Percentiles rank a stretch among this genome's conserved stretches.
These are phyloP conservation scores for Drosophila aff. DNA, from an alignment of 1,140 invertebrate species.

Conservation along the genomic window DNA sequence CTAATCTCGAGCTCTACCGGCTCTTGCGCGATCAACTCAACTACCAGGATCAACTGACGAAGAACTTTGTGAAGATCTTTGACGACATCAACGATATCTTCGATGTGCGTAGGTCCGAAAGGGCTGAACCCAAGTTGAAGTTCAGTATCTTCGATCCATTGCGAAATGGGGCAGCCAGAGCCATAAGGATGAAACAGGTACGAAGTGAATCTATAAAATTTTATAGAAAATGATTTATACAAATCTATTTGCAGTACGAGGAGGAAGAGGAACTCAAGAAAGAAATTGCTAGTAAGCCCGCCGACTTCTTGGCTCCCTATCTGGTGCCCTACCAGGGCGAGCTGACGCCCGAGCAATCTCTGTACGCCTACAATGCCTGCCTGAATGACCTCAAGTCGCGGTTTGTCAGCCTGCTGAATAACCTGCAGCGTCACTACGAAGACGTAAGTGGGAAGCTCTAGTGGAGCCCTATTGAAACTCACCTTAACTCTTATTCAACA, in stretches of 20 bases:
- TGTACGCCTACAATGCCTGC: conserved; percentile 85
- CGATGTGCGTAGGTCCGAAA: conserved; percentile 85
- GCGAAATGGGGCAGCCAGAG: conserved; percentile 86
- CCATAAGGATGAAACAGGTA: conserved; percentile 60
- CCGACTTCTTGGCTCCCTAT: conserved; percentile 87
- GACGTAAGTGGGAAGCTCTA: conserved; percentile 65
- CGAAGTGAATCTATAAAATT: neutral
- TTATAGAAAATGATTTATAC: neutral
- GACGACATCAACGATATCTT: conserved; percentile 86
- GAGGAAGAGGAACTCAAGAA: conserved; percentile 74
- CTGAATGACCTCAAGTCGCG: conserved; percentile 87
- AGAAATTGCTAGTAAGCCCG: conserved; percentile 78
- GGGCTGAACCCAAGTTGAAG: conserved; percentile 85
- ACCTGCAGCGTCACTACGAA: conserved; percentile 86
- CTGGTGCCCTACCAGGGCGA: conserved; percentile 85
- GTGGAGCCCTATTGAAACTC: neutral
- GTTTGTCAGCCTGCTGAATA: conserved; percentile 86
- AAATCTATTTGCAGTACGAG: conserved; percentile 74
- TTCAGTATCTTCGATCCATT: conserved; percentile 86
- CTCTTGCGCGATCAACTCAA: conserved; percentile 86
- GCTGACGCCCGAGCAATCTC: conserved; percentile 79
- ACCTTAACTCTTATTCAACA: conserved; percentile 5
- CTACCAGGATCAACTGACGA: conserved; percentile 85
- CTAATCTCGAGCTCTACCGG: conserved; percentile 88
- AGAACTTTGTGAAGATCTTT: conserved; percentile 84